Evolutionary conservation across 2,113 vertebrate species (phyloP).

Genomic region (Conger conger): DNA sequence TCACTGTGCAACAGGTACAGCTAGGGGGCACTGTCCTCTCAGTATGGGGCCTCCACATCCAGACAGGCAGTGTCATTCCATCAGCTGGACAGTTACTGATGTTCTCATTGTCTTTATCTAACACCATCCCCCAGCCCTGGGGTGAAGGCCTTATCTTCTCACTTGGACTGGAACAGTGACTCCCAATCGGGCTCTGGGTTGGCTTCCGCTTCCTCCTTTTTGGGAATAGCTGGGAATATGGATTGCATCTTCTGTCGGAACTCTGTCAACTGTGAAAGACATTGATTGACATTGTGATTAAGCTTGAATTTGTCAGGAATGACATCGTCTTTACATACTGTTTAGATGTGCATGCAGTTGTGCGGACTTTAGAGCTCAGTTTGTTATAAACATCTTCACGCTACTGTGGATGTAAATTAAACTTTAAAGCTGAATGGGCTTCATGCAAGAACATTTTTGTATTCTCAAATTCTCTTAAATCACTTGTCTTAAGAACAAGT

Average conservation of each 20-base stretch:
- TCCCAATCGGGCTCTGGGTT: slow-evolving; percentile 74
- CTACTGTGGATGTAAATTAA: no score
- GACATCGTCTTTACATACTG: not conserved
- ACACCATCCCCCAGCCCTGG: not conserved
- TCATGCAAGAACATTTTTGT: not conserved
- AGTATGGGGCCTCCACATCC: not conserved
- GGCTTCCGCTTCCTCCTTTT: slow-evolving; percentile 50
- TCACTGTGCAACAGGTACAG: not conserved
- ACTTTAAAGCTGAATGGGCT: no score
- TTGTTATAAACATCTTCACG: not conserved
- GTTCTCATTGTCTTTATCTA: not conserved
- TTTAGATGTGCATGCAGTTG: not conserved
- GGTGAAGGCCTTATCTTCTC: slow-evolving; percentile 37
- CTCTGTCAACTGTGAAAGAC: slow-evolving; percentile 76
- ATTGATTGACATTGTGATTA: not conserved
- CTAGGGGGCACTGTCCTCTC: slow-evolving; percentile 1
- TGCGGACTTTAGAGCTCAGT: not conserved
- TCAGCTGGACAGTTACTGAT: slow-evolving; percentile 3
- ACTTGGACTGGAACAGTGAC: slow-evolving; percentile 77
- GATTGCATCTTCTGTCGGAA: slow-evolving; percentile 86
- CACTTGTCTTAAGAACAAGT: no score
- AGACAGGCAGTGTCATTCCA: not conserved
- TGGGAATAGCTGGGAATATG: slow-evolving; percentile 82
- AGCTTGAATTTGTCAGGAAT: not conserved
- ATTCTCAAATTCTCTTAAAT: no score